Conservation (phyloP, 1,140 invertebrate genomes). For the Chironomus striatipennis region DNA sequence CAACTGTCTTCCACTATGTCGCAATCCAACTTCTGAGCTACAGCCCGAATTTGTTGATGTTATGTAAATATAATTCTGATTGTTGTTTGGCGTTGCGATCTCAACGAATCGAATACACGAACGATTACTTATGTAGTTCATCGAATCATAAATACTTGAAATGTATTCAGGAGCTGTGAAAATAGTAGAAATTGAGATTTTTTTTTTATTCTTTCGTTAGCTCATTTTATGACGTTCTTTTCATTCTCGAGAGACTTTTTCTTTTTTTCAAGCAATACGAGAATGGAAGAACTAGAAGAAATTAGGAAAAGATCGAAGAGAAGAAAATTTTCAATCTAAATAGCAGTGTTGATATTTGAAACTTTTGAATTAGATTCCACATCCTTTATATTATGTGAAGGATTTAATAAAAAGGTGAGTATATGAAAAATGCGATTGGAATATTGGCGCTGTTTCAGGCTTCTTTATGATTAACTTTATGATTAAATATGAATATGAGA, state of each 20-base stretch:
- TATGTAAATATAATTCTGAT: slow-evolving; percentile 16
- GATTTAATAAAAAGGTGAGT: too few relatives aligned
- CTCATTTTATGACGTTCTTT: not conserved
- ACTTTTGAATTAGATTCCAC: too few relatives aligned
- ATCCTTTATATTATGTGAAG: too few relatives aligned
- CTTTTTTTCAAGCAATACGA: not conserved
- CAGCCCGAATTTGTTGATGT: not conserved
- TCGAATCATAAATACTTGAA: not conserved
- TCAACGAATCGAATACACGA: not conserved
- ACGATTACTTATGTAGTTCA: not conserved
- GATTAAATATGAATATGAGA: too few relatives aligned
- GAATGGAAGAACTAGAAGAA: not conserved
- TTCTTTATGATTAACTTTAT: too few relatives aligned
- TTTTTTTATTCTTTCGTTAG: too few relatives aligned
- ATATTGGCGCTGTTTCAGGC: too few relatives aligned
- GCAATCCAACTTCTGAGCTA: slow-evolving; percentile 15
- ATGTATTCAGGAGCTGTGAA: not conserved
- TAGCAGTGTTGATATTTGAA: too few relatives aligned
- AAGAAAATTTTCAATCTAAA: too few relatives aligned
- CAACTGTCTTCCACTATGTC: not conserved
- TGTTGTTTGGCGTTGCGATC: not conserved
- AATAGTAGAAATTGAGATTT: not conserved
- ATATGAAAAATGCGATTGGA: too few relatives aligned
- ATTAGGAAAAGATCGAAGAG: too few relatives aligned
- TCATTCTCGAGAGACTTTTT: not conserved